Conservation (phyloP, 2,797 vertebrate genomes). For the Lindbergichthys nudifrons region DNA sequence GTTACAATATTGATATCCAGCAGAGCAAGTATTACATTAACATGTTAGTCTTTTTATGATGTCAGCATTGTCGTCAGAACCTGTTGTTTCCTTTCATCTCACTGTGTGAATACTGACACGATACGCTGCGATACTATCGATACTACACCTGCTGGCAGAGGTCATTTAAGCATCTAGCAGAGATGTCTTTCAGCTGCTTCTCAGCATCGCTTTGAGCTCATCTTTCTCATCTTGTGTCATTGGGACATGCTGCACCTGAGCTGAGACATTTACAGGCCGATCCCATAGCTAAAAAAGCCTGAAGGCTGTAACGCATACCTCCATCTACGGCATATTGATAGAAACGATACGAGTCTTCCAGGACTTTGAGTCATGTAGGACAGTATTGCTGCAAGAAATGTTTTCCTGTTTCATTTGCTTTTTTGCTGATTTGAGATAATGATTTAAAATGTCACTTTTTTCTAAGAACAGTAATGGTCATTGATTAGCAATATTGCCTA, state of each 20-base stretch:
- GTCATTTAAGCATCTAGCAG: constrained; percentile 32
- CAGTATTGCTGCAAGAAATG: background rate
- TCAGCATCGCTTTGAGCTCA: constrained; percentile 31
- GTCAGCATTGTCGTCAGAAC: constrained; percentile 8
- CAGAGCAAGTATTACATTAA: constrained; percentile 22
- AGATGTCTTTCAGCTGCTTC: constrained; percentile 33
- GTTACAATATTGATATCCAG: background rate
- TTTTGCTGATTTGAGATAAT: background rate
- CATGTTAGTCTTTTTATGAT: constrained; percentile 9
- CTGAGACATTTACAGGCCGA: constrained; percentile 34
- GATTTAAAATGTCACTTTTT: background rate
- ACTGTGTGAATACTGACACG: constrained; percentile 13
- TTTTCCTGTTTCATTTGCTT: background rate
- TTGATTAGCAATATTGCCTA: background rate
- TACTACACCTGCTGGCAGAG: constrained; percentile 41
- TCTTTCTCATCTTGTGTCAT: constrained; percentile 31
- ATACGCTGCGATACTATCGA: background rate
- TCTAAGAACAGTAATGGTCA: background rate
- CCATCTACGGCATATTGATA: constrained; percentile 4
- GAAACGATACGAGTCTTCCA: constrained; percentile 6
- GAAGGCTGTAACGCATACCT: constrained; percentile 34
- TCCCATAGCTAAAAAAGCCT: constrained; percentile 40
- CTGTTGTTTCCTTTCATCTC: constrained; percentile 1
- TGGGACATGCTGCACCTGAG: constrained; percentile 22
- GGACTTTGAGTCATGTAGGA: background rate